phyloP scores from a whole-genome alignment of 1,140 invertebrate species.

The Drosophila ironensis region DNA sequence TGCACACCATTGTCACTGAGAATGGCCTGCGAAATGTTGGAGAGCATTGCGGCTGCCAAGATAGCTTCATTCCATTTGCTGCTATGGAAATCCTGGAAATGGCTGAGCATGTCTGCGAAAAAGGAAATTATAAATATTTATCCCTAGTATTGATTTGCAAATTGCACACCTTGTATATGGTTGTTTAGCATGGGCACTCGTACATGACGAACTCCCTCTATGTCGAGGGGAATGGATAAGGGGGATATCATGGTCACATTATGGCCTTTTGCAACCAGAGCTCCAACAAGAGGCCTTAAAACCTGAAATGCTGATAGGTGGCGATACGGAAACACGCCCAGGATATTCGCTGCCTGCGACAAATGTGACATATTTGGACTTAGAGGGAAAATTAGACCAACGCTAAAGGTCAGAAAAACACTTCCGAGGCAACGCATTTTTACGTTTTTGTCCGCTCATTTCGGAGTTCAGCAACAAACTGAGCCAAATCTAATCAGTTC shows the following conservation, averaged over 20 bases:
- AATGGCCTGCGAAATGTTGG: constrained; percentile 17
- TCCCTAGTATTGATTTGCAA: too few species aligned
- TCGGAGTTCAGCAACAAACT: not conserved
- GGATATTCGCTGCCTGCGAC: constrained; percentile 21
- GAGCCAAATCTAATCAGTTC: not conserved
- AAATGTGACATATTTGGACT: not conserved
- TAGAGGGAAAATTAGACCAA: constrained; percentile 2
- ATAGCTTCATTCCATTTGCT: constrained; percentile 35
- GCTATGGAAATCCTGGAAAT: not conserved
- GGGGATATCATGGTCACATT: constrained; percentile 37
- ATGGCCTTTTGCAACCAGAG: constrained; percentile 23
- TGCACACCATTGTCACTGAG: constrained; percentile 32
- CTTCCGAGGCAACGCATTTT: constrained; percentile 2
- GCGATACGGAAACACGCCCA: constrained; percentile 32
- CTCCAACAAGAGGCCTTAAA: constrained; percentile 11
- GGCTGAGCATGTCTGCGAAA: too few species aligned
- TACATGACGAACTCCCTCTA: constrained; percentile 34
- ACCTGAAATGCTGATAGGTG: constrained; percentile 17
- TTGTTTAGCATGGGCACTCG: constrained; percentile 15
- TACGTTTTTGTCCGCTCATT: constrained; percentile 18
- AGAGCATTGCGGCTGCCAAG: not conserved
- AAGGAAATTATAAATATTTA: too few species aligned
- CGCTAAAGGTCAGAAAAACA: not conserved
- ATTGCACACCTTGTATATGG: constrained; percentile 21
- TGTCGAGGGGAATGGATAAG: not conserved